Percentiles rank a stretch among this genome's conserved stretches.
Conservation (phyloP, 2,113 vertebrate genomes). For the Mungos mungo region DNA sequence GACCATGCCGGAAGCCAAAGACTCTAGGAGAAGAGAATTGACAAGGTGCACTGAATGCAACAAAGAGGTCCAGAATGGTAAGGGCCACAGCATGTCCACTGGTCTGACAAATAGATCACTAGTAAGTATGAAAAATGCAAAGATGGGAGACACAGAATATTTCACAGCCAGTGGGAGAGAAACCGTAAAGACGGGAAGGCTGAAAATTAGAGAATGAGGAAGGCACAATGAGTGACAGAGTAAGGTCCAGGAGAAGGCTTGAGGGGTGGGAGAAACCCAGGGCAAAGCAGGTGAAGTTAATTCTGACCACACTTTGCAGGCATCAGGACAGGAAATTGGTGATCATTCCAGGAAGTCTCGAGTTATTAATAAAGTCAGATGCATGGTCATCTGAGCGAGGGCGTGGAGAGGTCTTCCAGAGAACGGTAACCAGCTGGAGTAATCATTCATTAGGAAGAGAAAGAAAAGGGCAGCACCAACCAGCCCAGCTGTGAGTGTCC, state of each 20-base stretch:
- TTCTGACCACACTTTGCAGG: neutral
- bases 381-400: neutral
- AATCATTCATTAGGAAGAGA: neutral
- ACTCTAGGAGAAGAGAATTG: neutral
- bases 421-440: neutral
- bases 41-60: rapidly evolving
- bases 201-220: neutral
- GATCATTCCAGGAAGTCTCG: neutral
- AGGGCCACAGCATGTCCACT: neutral
- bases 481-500: neutral
- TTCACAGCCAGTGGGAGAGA: neutral
- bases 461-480: neutral
- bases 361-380: neutral
- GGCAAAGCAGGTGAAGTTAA: neutral
- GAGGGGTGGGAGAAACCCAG: neutral
- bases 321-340: neutral
- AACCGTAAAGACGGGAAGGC: neutral
- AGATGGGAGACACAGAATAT: neutral
- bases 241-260: neutral
- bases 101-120: neutral
- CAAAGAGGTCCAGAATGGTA: neutral
- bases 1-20: neutral
- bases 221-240: neutral
- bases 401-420: neutral
- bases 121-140: neutral